Percentiles rank a stretch among this genome's conserved stretches.
Evolutionary conservation across 1,140 invertebrate species (phyloP).

Genomic region (Hyles euphorbiae): DNA sequence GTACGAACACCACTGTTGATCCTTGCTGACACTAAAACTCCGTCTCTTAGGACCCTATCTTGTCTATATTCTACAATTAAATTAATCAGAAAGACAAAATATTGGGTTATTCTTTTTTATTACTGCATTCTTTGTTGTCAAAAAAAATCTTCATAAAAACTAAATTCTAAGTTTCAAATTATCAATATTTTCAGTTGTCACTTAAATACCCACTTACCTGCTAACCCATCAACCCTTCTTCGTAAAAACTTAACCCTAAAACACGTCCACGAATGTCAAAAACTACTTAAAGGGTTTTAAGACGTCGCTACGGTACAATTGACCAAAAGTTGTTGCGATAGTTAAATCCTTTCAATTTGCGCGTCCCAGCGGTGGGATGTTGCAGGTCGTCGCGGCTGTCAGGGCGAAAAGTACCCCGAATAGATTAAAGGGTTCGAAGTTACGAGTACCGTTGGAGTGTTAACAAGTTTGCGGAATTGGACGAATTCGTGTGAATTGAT

Average conservation of each 20-base stretch:
- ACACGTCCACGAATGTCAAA: conserved; percentile 5
- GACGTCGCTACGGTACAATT: conserved; percentile 11
- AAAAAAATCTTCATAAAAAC: no score
- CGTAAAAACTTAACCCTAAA: conserved; percentile 2
- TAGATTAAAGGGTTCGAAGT: not conserved
- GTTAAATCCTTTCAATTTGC: conserved; percentile 33
- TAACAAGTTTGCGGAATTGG: conserved; percentile 7
- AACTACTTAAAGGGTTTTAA: conserved; percentile 26
- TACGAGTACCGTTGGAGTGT: no score
- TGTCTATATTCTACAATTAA: no score
- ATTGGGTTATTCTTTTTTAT: no score
- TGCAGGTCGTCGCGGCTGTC: not conserved
- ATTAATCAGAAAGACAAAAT: no score
- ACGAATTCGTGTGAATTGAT: conserved; percentile 5
- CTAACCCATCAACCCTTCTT: not conserved
- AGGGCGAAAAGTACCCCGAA: not conserved
- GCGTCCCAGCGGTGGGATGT: conserved; percentile 14
- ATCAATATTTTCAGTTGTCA: not conserved
- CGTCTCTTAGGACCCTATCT: no score
- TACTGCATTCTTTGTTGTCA: no score
- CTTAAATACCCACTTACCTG: not conserved
- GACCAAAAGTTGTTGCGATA: conserved; percentile 23
- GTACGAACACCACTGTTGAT: no score
- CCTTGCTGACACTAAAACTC: no score
- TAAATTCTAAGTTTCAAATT: no score